These are phyloP conservation scores for Oligia latruncula DNA, from an alignment of 2,888 invertebrate genomes.

Conservation along the genomic window DNA sequence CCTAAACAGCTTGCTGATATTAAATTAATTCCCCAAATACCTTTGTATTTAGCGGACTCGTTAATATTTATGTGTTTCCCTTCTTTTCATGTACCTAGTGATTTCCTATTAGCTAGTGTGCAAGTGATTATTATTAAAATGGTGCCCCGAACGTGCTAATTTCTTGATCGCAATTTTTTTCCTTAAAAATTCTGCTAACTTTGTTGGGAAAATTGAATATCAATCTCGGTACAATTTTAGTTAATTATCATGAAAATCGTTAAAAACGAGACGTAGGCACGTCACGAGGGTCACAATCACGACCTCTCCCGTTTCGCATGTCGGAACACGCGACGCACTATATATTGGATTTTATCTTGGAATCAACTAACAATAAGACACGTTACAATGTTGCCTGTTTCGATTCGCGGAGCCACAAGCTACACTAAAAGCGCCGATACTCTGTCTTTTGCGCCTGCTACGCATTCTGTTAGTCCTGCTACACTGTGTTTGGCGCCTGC, in stretches of 20 bases:
- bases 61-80: not conserved
- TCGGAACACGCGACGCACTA: slow-evolving; percentile 30
- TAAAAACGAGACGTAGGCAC: slow-evolving; percentile 10
- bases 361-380: not conserved
- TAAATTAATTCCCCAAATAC: not conserved
- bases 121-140: not conserved
- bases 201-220: not conserved
- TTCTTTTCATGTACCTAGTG: not conserved
- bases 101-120: not conserved
- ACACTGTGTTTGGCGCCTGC: not conserved
- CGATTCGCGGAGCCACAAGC: not conserved
- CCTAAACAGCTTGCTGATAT: not conserved
- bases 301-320: slow-evolving; percentile 40
- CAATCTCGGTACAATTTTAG: not conserved
- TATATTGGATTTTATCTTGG: slow-evolving; percentile 19
- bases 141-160: too few species aligned
- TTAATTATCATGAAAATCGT: slow-evolving; percentile 13
- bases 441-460: not conserved
- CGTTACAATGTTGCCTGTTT: slow-evolving; percentile 5
- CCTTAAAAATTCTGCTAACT: not conserved
- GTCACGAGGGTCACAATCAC: slow-evolving; percentile 30
- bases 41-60: not conserved
- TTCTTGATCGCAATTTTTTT: not conserved
- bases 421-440: not conserved
- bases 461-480: not conserved